Conservation (phyloP, 2,888 invertebrate species). For the Crossocerus cetratus region DNA sequence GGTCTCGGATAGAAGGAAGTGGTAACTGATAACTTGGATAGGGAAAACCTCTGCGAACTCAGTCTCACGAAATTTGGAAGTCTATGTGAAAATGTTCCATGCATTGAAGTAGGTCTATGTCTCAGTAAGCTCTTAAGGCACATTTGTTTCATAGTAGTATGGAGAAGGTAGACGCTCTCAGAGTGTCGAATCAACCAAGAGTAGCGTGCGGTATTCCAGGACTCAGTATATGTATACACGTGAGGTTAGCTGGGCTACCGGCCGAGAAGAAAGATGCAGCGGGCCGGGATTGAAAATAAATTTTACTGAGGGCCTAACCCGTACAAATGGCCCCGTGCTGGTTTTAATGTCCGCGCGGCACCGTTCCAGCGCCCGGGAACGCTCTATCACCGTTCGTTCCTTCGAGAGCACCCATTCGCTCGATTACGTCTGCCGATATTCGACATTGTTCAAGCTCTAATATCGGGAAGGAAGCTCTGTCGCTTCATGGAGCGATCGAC, state of each 20-base stretch:
- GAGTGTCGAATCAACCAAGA: neutral
- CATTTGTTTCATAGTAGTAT: constrained; percentile 62
- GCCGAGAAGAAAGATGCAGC: constrained; percentile 56
- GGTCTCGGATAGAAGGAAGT: neutral
- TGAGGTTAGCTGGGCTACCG: constrained; percentile 44
- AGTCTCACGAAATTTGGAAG: neutral
- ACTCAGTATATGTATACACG: constrained; percentile 57
- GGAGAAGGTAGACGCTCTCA: constrained; percentile 51
- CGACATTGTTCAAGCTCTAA: constrained; percentile 49
- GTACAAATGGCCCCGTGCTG: constrained; percentile 62
- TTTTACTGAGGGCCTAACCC: constrained; percentile 63
- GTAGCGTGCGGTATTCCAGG: constrained; percentile 30
- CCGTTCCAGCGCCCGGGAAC: constrained; percentile 37
- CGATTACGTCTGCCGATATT: constrained; percentile 59
- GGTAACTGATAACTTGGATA: neutral
- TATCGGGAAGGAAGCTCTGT: constrained; percentile 20
- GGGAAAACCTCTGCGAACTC: too few relatives aligned
- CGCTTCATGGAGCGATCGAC: constrained; percentile 22
- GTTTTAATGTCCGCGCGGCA: constrained; percentile 55
- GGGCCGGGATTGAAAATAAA: constrained; percentile 66
- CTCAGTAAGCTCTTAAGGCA: constrained; percentile 51
- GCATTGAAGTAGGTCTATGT: constrained; percentile 30
- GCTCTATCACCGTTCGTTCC: constrained; percentile 59
- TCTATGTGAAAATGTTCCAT: constrained; percentile 41
- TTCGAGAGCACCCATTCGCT: constrained; percentile 45